phyloP scores from a whole-genome alignment of 2,888 invertebrate genomes.

The Dascillus cervinus region DNA sequence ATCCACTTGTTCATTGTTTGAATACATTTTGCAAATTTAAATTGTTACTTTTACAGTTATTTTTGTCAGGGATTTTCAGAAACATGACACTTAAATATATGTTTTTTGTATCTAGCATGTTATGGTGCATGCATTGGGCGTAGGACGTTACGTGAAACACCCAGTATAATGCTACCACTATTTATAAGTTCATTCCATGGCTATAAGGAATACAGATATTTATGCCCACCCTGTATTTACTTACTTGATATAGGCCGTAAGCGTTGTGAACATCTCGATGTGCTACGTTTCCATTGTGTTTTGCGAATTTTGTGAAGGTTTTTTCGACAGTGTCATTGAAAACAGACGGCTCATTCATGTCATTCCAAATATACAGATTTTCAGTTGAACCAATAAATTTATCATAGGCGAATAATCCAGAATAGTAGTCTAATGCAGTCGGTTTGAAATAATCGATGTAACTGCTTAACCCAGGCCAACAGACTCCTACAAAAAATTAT shows the following conservation, averaged over 20 bases:
- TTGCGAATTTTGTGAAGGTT: not conserved
- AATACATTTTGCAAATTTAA: too few species aligned
- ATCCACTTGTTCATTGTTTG: too few species aligned
- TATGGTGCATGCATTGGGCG: too few species aligned
- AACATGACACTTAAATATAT: too few species aligned
- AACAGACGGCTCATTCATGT: slow-evolving; percentile 99
- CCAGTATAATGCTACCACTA: too few species aligned
- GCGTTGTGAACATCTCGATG: slow-evolving; percentile 92
- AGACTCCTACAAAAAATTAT: slow-evolving; percentile 67
- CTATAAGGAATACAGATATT: too few species aligned
- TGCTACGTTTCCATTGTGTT: slow-evolving; percentile 72
- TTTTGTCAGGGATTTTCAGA: too few species aligned
- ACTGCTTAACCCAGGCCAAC: slow-evolving; percentile 94
- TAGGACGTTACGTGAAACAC: too few species aligned
- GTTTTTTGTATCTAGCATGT: too few species aligned
- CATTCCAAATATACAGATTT: slow-evolving; percentile 91
- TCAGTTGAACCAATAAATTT: slow-evolving; percentile 22
- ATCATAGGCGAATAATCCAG: slow-evolving; percentile 43
- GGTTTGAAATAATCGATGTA: slow-evolving; percentile 92
- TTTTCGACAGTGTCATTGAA: slow-evolving; percentile 53
- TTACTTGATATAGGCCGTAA: slow-evolving; percentile 66
- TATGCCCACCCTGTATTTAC: too few species aligned
- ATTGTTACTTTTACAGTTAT: too few species aligned
- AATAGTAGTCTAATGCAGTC: slow-evolving; percentile 70
- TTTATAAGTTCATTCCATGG: too few species aligned